Base-by-base conservation (phyloP, 2,888 invertebrate species). In the Osmoderma eremita region DNA sequence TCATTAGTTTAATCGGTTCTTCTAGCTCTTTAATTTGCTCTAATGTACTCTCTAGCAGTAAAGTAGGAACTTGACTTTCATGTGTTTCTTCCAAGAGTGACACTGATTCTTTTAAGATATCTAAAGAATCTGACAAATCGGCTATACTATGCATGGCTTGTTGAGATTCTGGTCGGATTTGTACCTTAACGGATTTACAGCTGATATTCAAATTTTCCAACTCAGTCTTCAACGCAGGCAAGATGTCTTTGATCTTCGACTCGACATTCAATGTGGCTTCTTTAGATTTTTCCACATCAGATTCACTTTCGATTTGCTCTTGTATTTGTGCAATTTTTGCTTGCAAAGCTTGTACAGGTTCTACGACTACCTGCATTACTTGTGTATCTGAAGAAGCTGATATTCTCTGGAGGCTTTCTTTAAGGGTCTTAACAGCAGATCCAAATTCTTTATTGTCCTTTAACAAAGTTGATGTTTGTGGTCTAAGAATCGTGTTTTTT, bases 131-230 rank as follows among this genome's bases (percentile, higher is more conserved):
- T 17, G 53, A 53, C 10, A 53, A 17, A 1, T 53, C 18, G 38
- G 53, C 53, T 24, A 64, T 53, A 8, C 24, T 17, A 30, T 45
- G 38, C 2, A 64, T 18, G 30, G 53, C 64, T 64, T 54, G 24
- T 45, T 51, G 24, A 50, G 53, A 53, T 45, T 54, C 13, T 30
- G 24, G 18, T 45, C 24, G 53, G 2, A 53, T 5, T 12, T 54
- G 51, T 5, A 45, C 17, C 30, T 62, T 62, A 10, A 64, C n/a
- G 30, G 41, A 36, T 45, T 54, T 45, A n/a, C 64, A 64, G 4
- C 45, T 53, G 10, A 4, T 45, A 15, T 42, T 38, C 6, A 64
- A 13, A 30, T 30, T 6, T 30, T 30, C 30, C 30, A 30, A 30
- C 10, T 30, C 30, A 20, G 10, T 10, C 20, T 48, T 48, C 12